Base-by-base conservation (phyloP, 2,797 vertebrate genomes). In the Semaprochilodus insignis region DNA sequence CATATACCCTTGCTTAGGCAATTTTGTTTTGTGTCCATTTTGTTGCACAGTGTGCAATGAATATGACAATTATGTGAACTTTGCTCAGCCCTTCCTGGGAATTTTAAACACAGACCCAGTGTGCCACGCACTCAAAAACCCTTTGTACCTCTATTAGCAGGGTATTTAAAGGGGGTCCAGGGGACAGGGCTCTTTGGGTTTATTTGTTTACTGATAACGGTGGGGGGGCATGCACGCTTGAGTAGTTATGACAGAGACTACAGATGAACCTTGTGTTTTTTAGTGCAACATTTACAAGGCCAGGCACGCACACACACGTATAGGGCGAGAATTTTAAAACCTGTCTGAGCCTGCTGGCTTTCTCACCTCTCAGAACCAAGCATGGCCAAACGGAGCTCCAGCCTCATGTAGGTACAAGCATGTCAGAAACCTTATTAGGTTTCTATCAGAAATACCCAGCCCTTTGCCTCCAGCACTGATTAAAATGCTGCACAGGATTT, bases 301-400 rank as follows among this genome's bases (percentile, higher is more conserved):
- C 76, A 74, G 19, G 17, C 70, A 79, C 65, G 34, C 60, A 74
- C 48, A 25, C 70, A 79, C 62, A 70, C 31, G 67, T 15, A 59
- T 19, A 52, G n/a, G 40, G 52, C 40, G 73, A 48, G 25, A 54
- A 83, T 21, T 0, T 51, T 23, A 51, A 81, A 66, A 70, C 80
- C 54, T 71, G 81, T 25, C 66, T 21, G 16, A 82, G 44, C 81
- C 19, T 63, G 74, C 57, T 57, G 44, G 15, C 55, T 76, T 69
- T 17, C 14, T 57, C 11, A 17, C 19, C 15, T 70, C 44, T 69
- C 11, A 27, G 69, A 40, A 34, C 19, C 2, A 55, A 66, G 52
- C 25, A 16, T n/a, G 13, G 6, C 52, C 15, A 75, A 81, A 19
- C 66, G 71, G 40, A 34, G 52, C 31, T 62, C 10, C 59, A 71